phyloP scores from a whole-genome alignment of 2,888 invertebrate genomes.

The Campoplex capitator region DNA sequence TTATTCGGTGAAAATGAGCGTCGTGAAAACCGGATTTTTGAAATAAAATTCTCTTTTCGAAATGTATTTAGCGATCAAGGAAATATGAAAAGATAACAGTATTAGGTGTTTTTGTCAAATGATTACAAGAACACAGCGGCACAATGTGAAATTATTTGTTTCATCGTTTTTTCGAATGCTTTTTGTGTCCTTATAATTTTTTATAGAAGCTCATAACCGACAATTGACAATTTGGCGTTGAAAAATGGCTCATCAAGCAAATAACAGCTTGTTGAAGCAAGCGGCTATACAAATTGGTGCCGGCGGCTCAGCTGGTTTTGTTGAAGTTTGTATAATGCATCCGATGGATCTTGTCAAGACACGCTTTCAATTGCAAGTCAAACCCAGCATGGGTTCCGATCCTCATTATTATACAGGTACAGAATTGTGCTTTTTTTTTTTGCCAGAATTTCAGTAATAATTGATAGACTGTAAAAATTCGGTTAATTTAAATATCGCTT shows the following conservation, averaged over 20 bases:
- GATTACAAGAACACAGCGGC: not conserved
- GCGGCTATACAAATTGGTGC: slow-evolving; percentile 93
- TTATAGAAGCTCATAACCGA: not conserved
- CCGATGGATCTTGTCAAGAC: slow-evolving; percentile 97
- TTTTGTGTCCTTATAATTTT: not conserved
- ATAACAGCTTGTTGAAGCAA: slow-evolving; percentile 86
- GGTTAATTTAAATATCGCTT: not conserved
- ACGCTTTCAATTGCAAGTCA: slow-evolving; percentile 91
- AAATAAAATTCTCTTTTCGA: not conserved
- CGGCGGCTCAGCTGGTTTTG: slow-evolving; percentile 96
- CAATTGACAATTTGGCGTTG: not conserved
- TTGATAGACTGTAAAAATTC: not conserved
- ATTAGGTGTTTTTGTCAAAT: slow-evolving; percentile 6
- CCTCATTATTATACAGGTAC: slow-evolving; percentile 83
- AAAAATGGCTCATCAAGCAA: slow-evolving; percentile 64
- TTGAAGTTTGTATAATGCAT: slow-evolving; percentile 98
- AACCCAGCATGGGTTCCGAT: slow-evolving; percentile 77
- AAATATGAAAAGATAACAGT: not conserved
- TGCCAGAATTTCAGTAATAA: not conserved
- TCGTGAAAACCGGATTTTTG: not conserved
- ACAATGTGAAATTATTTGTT: not conserved
- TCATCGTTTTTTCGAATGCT: not conserved
- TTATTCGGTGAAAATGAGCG: not conserved
- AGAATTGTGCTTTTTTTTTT: not conserved
- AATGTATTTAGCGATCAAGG: not conserved